Base-by-base conservation (phyloP, 2,888 invertebrate genomes). In the Drosophila prolongata region DNA sequence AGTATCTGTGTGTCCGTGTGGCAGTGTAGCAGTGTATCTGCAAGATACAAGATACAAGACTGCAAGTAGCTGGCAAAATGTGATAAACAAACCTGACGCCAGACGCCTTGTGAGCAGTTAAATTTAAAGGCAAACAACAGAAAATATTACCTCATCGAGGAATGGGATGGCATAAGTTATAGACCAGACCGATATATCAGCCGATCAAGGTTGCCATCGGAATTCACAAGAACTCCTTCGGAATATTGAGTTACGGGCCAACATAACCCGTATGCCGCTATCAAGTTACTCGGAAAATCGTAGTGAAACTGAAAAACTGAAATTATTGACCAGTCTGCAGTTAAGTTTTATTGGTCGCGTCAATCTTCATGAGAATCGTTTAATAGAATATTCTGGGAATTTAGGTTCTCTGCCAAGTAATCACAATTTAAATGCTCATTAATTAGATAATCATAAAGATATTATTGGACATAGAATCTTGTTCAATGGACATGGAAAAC, bases 71-170 rank as follows among this genome's bases (percentile, higher is more conserved):
- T 80, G 65, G 75, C 78, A 75, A 74, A 86, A 87, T 86, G 88
- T 86, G 86, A 82, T 82, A 88, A 82, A 86, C 87, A 87, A 77
- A 82, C 86, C 68, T 77, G 59, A 82, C 82, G 82, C 88, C 88
- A 71, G 70, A 71, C 88, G 69, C 72, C 73, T 64, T 68, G 50
- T 57, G 75, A 62, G 54, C 78, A 86, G 83, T 73, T 87, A 79
- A 87, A 85, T 61, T 83, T 66, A 57, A 55, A 80, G 78, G 50
- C 79, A 87, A 81, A 81, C 64, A 74, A 24, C 58, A 43, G 64
- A 49, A 75, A 79, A 68, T 82, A 68, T 82, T 88, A 88, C 87
- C 83, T 86, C 88, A 82, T 83, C 71, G 46, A n/a, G 64, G 52
- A 44, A 43, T 54, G 54, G 60, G 50, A 43, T 54, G 54, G 75